A percentile compares a stretch with the other conserved stretches of the same genome.
phyloP scores from a whole-genome alignment of 2,888 invertebrate genomes.

The Linnaemya tessellans region DNA sequence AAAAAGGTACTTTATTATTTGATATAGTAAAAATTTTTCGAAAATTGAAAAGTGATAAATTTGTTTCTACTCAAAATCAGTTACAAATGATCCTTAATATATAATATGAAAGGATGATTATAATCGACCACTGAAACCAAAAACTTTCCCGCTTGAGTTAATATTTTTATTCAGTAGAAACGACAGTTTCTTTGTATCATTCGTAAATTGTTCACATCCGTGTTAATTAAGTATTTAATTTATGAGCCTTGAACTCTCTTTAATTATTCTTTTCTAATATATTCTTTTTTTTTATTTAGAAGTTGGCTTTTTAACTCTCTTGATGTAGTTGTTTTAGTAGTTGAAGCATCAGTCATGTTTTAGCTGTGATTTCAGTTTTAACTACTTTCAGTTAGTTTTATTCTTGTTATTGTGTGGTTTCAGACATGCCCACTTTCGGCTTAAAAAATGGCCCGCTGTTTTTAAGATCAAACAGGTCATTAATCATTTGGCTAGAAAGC shows the following conservation, averaged over 20 bases:
- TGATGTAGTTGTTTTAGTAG: slow-evolving; percentile 40
- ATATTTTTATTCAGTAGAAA: slow-evolving; percentile 38
- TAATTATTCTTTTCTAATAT: slow-evolving; percentile 36
- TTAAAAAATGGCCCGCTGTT: slow-evolving; percentile 55
- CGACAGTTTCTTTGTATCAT: slow-evolving; percentile 23
- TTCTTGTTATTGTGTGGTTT: slow-evolving; percentile 35
- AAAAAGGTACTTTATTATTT: too few relatives aligned
- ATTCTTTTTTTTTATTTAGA: slow-evolving; percentile 10
- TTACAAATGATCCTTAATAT: not conserved
- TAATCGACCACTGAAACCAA: not conserved
- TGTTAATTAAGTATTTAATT: slow-evolving; percentile 70
- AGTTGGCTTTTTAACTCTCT: slow-evolving; percentile 31
- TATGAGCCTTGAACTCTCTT: slow-evolving; percentile 65
- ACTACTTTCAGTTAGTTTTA: slow-evolving; percentile 41
- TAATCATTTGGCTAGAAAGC: slow-evolving; percentile 65
- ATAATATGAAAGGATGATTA: not conserved
- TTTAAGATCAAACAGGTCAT: slow-evolving; percentile 65
- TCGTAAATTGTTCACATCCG: slow-evolving; percentile 66
- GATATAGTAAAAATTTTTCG: too few relatives aligned
- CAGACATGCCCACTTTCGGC: slow-evolving; percentile 64
- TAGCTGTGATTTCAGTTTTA: slow-evolving; percentile 26
- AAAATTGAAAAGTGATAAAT: too few relatives aligned
- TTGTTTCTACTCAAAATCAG: not conserved
- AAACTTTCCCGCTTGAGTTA: slow-evolving; percentile 16
- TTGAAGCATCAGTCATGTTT: slow-evolving; percentile 32